phyloP scores from a whole-genome alignment of 2,797 vertebrate species.

The Acanthis flammea region DNA sequence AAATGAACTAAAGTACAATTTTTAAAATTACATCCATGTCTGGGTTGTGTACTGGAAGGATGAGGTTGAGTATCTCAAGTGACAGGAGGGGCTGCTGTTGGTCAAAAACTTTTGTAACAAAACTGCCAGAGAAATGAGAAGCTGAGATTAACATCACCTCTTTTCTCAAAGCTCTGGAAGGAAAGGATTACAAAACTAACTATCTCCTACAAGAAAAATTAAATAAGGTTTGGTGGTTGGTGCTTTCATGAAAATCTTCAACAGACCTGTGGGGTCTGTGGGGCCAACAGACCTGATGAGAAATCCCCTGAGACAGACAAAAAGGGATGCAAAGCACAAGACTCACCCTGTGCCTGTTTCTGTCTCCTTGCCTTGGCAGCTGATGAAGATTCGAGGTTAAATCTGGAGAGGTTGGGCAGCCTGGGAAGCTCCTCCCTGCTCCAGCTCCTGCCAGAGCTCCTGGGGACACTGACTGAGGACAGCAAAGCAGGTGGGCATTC shows the following conservation, averaged over 20 bases:
- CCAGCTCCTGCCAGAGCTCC: conserved; percentile 7
- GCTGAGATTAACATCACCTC: neutral
- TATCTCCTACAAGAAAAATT: neutral
- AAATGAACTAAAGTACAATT: neutral
- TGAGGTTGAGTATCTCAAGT: neutral
- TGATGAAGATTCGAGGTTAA: neutral
- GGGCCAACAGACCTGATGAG: neutral
- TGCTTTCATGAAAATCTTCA: neutral
- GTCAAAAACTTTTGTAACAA: neutral
- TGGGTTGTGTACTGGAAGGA: neutral
- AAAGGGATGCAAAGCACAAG: neutral
- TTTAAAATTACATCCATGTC: neutral
- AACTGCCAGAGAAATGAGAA: neutral
- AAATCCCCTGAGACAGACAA: neutral
- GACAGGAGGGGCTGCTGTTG: neutral
- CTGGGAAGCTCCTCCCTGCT: neutral
- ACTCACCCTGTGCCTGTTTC: neutral
- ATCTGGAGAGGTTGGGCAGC: neutral
- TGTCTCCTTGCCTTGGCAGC: neutral
- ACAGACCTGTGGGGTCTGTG: neutral
- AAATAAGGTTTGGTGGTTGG: neutral
- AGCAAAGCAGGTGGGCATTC: conserved; percentile 61
- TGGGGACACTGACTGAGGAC: neutral
- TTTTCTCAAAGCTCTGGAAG: neutral
- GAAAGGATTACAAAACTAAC: neutral